phyloP scores from a whole-genome alignment of 2,113 vertebrate genomes.

The Callaeas wilsoni region DNA sequence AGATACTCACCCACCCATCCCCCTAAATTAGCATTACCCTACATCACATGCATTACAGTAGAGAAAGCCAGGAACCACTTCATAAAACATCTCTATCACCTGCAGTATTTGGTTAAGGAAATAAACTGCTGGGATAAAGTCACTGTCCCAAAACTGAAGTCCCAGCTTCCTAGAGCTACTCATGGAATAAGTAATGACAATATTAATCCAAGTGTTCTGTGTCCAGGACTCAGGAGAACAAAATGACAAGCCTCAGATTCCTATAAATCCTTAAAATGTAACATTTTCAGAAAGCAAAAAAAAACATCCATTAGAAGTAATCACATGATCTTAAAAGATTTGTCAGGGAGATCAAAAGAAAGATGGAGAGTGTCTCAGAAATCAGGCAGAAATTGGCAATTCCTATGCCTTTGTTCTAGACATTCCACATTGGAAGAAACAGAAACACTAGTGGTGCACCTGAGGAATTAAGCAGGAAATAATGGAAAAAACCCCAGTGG shows the following conservation, averaged over 20 bases:
- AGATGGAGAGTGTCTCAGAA: neutral
- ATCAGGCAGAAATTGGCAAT: neutral
- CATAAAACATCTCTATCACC: neutral
- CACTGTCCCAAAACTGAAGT: neutral
- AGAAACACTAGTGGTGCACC: neutral
- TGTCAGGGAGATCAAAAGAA: neutral
- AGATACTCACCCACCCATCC: neutral
- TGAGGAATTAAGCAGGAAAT: neutral
- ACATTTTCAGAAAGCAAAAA: neutral
- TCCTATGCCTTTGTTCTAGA: neutral
- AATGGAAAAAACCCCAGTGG: neutral
- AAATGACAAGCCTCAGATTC: neutral
- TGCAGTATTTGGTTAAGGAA: neutral
- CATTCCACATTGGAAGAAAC: neutral
- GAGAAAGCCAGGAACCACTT: neutral
- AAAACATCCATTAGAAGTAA: neutral
- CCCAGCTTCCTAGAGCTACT: neutral
- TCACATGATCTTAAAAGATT: neutral
- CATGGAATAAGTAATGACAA: neutral
- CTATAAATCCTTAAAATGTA: neutral
- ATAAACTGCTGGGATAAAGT: neutral
- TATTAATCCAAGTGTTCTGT: neutral
- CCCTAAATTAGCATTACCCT: neutral
- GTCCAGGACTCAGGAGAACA: neutral
- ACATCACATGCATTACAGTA: neutral